A percentile compares a stretch with the other conserved stretches of the same genome.
Conservation (phyloP, 2,888 invertebrate species). For the Unio delphinus region DNA sequence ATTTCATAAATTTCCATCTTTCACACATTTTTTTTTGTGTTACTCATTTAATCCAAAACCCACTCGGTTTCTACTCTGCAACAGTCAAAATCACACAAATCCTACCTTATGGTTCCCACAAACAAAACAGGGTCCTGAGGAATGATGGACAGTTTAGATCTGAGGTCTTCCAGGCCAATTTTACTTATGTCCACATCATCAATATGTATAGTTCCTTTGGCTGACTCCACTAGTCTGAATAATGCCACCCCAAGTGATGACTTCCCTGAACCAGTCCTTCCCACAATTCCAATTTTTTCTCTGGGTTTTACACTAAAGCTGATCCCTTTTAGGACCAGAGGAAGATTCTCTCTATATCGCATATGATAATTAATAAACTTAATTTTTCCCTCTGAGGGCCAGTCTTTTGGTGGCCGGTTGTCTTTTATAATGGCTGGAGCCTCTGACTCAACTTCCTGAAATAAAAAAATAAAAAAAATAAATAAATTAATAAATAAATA, state of each 20-base stretch:
- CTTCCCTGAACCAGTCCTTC: slow-evolving; percentile 75
- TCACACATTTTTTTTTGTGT: too few relatives aligned
- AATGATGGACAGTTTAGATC: slow-evolving; percentile 73
- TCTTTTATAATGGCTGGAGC: slow-evolving; percentile 57
- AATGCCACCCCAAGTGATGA: slow-evolving; percentile 74
- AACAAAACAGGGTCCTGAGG: slow-evolving; percentile 80
- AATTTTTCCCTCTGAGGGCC: slow-evolving; percentile 64
- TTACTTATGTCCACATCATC: slow-evolving; percentile 74
- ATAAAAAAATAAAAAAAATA: neutral
- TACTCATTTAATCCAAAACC: too few relatives aligned
- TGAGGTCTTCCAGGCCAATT: slow-evolving; percentile 73
- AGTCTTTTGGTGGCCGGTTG: slow-evolving; percentile 65
- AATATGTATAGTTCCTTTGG: slow-evolving; percentile 74
- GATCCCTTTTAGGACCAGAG: slow-evolving; percentile 74
- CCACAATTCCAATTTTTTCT: slow-evolving; percentile 78
- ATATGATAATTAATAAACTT: slow-evolving; percentile 59
- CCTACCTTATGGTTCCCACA: slow-evolving; percentile 75
- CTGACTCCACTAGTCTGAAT: slow-evolving; percentile 77
- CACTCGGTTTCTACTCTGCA: too few relatives aligned
- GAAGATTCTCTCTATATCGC: slow-evolving; percentile 60
- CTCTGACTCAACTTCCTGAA: slow-evolving; percentile 63
- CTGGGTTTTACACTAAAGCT: slow-evolving; percentile 75
- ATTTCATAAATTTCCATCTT: too few relatives aligned
- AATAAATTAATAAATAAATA: too few relatives aligned
- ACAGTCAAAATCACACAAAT: neutral